Evolutionary conservation across 2,888 invertebrate genomes (phyloP).

Genomic region (Lacanobia oleracea): DNA sequence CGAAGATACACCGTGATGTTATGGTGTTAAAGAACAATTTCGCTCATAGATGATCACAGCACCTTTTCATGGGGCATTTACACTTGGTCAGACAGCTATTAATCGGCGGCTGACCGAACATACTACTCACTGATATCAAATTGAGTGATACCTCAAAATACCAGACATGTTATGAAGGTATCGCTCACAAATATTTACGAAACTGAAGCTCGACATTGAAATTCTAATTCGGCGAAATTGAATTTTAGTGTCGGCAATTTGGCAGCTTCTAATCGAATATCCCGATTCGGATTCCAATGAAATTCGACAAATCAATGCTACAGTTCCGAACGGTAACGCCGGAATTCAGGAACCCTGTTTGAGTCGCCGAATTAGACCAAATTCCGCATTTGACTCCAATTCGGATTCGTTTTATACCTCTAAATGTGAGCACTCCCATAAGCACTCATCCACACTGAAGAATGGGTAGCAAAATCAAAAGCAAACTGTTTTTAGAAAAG

Average conservation of each 20-base stretch:
- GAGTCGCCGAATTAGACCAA: constrained; percentile 18
- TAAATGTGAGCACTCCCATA: constrained; percentile 67
- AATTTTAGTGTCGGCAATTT: constrained; percentile 23
- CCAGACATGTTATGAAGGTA: neutral
- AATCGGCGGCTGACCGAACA: constrained; percentile 13
- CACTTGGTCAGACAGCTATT: constrained; percentile 44
- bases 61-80: constrained; percentile 61
- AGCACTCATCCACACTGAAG: constrained; percentile 74
- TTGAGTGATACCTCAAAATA: constrained; percentile 3
- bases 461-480: constrained; percentile 54
- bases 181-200: constrained; percentile 18
- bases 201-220: neutral
- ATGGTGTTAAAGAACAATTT: constrained; percentile 67
- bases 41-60: constrained; percentile 65
- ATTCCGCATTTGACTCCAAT: constrained; percentile 7
- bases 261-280: constrained; percentile 15
- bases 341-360: constrained; percentile 6
- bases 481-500: constrained; percentile 59
- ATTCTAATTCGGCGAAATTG: constrained; percentile 10
- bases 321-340: neutral
- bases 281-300: constrained; percentile 14
- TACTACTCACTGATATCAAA: constrained; percentile 17
- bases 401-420: neutral
- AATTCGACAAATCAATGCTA: constrained; percentile 30
- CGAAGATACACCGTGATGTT: constrained; percentile 72